Percentiles rank a stretch among this genome's conserved stretches.
Conservation (phyloP, 2,888 invertebrate genomes). For the Euplagia quadripunctaria region DNA sequence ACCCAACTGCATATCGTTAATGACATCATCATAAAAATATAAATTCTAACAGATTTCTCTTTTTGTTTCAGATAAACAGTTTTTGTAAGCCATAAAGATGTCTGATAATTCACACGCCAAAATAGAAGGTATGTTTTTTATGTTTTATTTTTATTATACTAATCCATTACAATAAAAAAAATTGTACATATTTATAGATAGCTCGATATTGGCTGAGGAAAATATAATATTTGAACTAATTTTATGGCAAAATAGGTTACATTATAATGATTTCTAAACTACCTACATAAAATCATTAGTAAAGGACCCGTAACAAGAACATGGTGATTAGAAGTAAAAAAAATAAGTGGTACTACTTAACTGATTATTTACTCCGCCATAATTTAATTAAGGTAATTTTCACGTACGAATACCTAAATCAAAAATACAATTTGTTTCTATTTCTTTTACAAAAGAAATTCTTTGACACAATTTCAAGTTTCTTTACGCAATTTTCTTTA, state of each 20-base stretch:
- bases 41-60: slow-evolving; percentile 16
- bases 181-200: neutral
- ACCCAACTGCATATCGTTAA: neutral
- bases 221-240: neutral
- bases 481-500: too few relatives aligned
- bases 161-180: neutral
- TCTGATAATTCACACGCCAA: slow-evolving; percentile 58
- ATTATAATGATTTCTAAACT: neutral
- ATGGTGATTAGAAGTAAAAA: too few relatives aligned
- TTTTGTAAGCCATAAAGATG: slow-evolving; percentile 50
- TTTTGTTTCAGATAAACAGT: slow-evolving; percentile 59
- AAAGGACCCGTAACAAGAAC: too few relatives aligned
- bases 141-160: neutral
- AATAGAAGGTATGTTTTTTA: slow-evolving; percentile 58
- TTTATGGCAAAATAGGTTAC: neutral
- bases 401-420: too few relatives aligned
- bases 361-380: too few relatives aligned
- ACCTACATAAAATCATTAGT: neutral
- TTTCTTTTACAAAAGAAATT: too few relatives aligned
- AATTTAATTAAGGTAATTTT: too few relatives aligned
- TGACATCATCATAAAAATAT: neutral
- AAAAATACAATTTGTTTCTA: too few relatives aligned
- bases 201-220: neutral
- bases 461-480: too few relatives aligned
- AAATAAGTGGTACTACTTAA: too few relatives aligned